Evolutionary conservation across 2,113 vertebrate genomes (phyloP).

Genomic region (human (Homo sapiens)): GRCh38 chr13:59104501-59105000

Average conservation of each 20-base stretch:
- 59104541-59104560: slow-evolving; percentile 17
- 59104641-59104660: background rate
- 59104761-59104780: background rate
- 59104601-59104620: background rate
- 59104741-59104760: background rate
- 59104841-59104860: background rate
- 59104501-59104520: slow-evolving; percentile 28
- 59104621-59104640: background rate
- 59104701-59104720: background rate
- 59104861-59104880: background rate
- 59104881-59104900: background rate
- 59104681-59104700: slow-evolving; percentile 18
- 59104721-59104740: background rate
- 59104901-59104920: background rate
- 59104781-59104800: background rate
- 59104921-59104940: background rate
- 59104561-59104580: background rate
- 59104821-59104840: background rate
- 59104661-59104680: slow-evolving; percentile 2
- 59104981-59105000: background rate
- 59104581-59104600: slow-evolving; percentile 8
- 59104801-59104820: background rate
- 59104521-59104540: background rate
- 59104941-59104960: background rate
- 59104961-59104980: background rate